Conservation (phyloP, 2,888 invertebrate species). For the Drosophila histrio region DNA sequence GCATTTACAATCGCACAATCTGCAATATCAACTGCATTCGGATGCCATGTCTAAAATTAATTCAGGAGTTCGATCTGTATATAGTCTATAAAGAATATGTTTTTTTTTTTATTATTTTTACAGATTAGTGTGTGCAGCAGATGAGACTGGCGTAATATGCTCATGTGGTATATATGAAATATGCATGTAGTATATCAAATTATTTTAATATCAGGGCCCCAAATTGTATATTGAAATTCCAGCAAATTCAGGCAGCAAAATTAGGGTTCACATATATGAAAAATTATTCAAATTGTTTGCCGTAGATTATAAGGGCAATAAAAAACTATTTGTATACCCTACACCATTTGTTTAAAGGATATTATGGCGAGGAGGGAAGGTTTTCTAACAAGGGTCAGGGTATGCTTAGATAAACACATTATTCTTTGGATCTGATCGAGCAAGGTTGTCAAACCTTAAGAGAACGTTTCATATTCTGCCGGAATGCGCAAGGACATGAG, state of each 20-base stretch:
- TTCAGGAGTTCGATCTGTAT: slow-evolving; percentile 86
- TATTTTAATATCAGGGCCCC: slow-evolving; percentile 12
- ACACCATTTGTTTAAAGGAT: background rate
- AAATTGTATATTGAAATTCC: slow-evolving; percentile 51
- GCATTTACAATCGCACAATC: slow-evolving; percentile 54
- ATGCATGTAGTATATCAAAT: slow-evolving; percentile 22
- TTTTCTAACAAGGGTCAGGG: background rate
- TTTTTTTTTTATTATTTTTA: slow-evolving; percentile 8
- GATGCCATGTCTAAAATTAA: slow-evolving; percentile 66
- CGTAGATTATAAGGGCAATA: background rate
- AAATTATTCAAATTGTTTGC: background rate
- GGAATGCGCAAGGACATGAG: background rate
- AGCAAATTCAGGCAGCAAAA: slow-evolving; percentile 28
- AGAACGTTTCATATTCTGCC: background rate
- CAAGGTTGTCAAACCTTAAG: too few species aligned
- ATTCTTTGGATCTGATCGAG: too few species aligned
- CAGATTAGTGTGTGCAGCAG: slow-evolving; percentile 29
- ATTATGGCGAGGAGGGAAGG: background rate
- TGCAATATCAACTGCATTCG: slow-evolving; percentile 69
- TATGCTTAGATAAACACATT: too few species aligned
- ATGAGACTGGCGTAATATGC: slow-evolving; percentile 27
- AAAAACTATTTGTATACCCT: background rate
- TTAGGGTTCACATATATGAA: background rate
- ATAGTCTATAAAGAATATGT: slow-evolving; percentile 59
- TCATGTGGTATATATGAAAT: background rate